These are phyloP conservation scores for Amblyraja radiata DNA, from an alignment of 2,797 vertebrate genomes.

Conservation along the genomic window DNA sequence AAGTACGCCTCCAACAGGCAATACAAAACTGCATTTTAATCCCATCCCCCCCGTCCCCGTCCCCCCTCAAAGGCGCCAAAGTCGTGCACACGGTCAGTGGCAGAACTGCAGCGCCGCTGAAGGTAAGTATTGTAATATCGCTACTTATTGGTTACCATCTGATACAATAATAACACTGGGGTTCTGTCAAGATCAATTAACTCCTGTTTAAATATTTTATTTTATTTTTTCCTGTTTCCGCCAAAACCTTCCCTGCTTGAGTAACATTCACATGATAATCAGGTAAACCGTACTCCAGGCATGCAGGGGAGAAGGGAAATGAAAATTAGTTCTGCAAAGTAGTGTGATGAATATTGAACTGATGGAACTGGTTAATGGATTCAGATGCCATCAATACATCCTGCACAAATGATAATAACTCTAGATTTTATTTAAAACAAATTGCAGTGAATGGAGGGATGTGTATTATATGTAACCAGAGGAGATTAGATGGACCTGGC, in stretches of 20 bases:
- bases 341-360: neutral
- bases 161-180: neutral
- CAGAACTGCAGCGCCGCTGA: too few species aligned
- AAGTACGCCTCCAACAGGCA: too few species aligned
- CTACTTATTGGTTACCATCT: neutral
- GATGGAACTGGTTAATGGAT: neutral
- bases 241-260: neutral
- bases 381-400: neutral
- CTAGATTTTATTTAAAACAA: neutral
- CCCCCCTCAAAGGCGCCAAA: too few species aligned
- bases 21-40: too few species aligned
- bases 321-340: neutral
- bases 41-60: too few species aligned
- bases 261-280: neutral
- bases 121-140: too few species aligned
- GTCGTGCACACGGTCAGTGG: too few species aligned
- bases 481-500: too few species aligned
- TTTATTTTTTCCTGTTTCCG: too few species aligned
- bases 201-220: neutral
- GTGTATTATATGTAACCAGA: too few species aligned
- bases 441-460: too few species aligned
- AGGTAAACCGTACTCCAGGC: neutral
- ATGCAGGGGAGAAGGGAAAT: neutral
- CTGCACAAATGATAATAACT: neutral
- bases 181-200: neutral